A percentile compares a stretch with the other conserved stretches of the same genome.
Evolutionary conservation across 2,797 vertebrate genomes (phyloP).

Genomic region (Betta splendens): DNA sequence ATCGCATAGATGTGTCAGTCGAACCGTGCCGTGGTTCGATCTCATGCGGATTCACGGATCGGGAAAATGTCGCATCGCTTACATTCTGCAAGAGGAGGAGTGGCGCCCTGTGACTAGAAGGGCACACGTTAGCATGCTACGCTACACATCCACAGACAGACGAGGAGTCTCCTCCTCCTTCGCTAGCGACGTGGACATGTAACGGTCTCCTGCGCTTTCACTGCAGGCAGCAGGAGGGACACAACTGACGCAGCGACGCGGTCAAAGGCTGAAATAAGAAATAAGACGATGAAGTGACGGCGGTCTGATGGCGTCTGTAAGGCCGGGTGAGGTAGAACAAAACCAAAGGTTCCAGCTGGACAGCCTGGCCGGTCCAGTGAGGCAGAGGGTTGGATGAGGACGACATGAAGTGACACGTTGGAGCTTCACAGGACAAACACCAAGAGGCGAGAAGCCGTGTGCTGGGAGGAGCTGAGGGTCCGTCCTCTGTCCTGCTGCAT

Average conservation of each 20-base stretch:
- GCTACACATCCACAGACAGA: conserved; percentile 2
- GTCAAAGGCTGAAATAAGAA: conserved; percentile 35
- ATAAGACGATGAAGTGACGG: conserved; percentile 7
- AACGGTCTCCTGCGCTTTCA: conserved; percentile 23
- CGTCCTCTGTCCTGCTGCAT: conserved; percentile 34
- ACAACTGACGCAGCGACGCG: conserved; percentile 24
- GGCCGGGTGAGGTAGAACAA: conserved; percentile 73
- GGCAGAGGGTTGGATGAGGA: conserved; percentile 53
- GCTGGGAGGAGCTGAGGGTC: conserved; percentile 13
- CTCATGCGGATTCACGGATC: conserved; percentile 35
- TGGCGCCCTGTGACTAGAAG: conserved; percentile 38
- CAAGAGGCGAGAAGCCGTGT: conserved; percentile 43
- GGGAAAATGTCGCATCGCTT: conserved; percentile 31
- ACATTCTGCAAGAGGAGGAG: conserved; percentile 50
- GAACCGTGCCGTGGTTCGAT: conserved; percentile 56
- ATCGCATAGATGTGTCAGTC: conserved; percentile 54
- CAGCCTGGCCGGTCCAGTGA: conserved; percentile 39
- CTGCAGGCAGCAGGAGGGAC: conserved; percentile 9
- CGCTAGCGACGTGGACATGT: conserved; percentile 1
- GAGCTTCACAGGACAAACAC: conserved; percentile 28
- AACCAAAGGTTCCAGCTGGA: conserved; percentile 49
- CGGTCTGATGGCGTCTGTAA: conserved; percentile 33
- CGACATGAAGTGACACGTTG: conserved; percentile 14
- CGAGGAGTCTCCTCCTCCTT: neutral
- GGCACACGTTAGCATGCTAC: conserved; percentile 19